A percentile compares a stretch with the other conserved stretches of the same genome.
Evolutionary conservation across 2,888 invertebrate species (phyloP).

Genomic region (Dasysyrphus tricinctus): DNA sequence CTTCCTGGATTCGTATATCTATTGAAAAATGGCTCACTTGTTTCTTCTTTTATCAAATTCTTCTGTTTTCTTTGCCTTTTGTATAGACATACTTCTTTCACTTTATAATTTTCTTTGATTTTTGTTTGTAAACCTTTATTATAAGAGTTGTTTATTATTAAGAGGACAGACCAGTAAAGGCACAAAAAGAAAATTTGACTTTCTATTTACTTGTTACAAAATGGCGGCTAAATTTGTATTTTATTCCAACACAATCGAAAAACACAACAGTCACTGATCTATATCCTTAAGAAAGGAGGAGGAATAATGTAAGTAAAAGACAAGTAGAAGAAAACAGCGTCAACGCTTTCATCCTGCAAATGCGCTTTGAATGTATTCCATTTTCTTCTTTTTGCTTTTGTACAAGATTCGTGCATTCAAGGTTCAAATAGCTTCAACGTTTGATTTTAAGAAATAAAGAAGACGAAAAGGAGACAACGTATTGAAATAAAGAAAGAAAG

Average conservation of each 20-base stretch:
- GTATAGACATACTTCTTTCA: not conserved
- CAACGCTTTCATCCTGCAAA: not conserved
- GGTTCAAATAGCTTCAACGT: not conserved
- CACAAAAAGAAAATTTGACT: not conserved
- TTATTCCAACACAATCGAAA: not conserved
- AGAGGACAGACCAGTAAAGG: not conserved
- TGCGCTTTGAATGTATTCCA: constrained; percentile 27
- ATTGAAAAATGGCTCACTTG: not conserved
- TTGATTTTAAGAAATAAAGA: not conserved
- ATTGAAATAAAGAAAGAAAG: not conserved
- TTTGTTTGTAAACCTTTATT: not conserved
- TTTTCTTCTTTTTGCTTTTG: not conserved
- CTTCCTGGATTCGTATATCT: constrained; percentile 16
- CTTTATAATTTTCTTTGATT: not conserved
- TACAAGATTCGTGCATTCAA: not conserved
- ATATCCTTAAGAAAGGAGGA: not conserved
- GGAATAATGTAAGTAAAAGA: not conserved
- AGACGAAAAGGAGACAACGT: not conserved
- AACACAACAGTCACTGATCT: not conserved
- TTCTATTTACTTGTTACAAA: constrained; percentile 40
- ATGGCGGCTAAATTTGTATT: constrained; percentile 42
- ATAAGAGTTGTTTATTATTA: not conserved
- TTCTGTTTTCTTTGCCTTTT: not conserved
- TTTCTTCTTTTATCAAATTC: not conserved
- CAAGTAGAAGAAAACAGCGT: not conserved